Base-by-base conservation (phyloP, 2,113 vertebrate genomes). In the Oreotrochilus melanogaster region DNA sequence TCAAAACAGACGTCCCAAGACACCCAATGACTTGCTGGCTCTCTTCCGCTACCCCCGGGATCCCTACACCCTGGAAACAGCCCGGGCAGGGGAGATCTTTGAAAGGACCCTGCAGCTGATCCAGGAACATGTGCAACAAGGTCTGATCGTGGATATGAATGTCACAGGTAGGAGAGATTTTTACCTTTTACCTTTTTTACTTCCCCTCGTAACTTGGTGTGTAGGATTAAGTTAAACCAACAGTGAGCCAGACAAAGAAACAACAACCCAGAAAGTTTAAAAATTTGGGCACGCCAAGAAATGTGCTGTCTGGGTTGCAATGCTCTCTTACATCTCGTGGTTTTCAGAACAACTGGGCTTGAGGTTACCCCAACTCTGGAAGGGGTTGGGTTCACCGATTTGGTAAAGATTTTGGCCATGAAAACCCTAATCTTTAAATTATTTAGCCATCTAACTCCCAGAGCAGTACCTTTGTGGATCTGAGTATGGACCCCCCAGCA, bases 21-120 rank as follows among this genome's bases (percentile, higher is more conserved):
- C 97, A 0, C 97, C 98, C 58, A 98, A 97, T 16, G 98, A 98
- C 83, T 84, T 98, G 50, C 92, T 98, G 87, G 98, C 98, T 48
- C 96, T 98, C 37, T 96, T 98, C 84, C 97, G 98, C 35, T 98
- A 98, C 86, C 98, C 98, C 0, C 96, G 98, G 45, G 98, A 98
- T 37, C 97, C 97, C 47, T 96, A 98, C 81, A 98, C 97, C 53
- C 94, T 98, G 2, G 97, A 98, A 88, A 97, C 96, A 18, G 97
- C 97, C 69, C 84, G 97, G 51, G 97, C 98, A 51, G 98, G 97
- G 6, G 98, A 98, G 93, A 98, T 98, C 94, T 97, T 98, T 9
- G 98, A 98, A 35, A 94, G 97, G 50, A 98, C 98, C 65, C 82
- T 98, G 83, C 96, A 97, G 70, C 92, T 98, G 66, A 98, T 98